These are phyloP conservation scores for Ernsta delagoae DNA, from an alignment of 2,888 invertebrate genomes.

Conservation along the genomic window DNA sequence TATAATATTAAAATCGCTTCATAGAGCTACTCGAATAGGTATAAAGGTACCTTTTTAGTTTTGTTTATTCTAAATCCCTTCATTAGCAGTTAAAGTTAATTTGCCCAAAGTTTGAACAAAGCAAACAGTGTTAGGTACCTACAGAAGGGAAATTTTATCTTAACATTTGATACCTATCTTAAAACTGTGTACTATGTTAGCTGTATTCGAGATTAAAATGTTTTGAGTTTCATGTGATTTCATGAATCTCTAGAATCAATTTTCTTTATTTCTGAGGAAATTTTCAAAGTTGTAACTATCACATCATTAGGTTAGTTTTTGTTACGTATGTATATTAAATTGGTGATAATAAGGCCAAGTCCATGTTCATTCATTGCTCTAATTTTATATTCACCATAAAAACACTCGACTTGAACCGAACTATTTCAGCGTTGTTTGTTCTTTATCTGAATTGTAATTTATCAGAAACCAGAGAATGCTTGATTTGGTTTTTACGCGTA, in stretches of 20 bases:
- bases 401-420: no score
- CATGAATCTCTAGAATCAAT: not conserved
- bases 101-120: conserved; percentile 11
- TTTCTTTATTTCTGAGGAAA: no score
- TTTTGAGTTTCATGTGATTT: not conserved
- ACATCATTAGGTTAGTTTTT: no score
- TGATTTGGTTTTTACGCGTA: no score
- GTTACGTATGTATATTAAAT: not conserved
- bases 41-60: not conserved
- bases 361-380: not conserved
- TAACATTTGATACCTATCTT: conserved; percentile 19
- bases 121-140: conserved; percentile 14
- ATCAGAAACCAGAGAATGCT: no score
- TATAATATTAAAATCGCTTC: not conserved
- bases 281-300: no score
- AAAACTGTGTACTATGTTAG: not conserved
- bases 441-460: no score
- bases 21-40: not conserved
- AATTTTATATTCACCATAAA: no score
- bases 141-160: conserved; percentile 30
- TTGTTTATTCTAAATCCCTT: not conserved
- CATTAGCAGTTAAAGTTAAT: conserved; percentile 3
- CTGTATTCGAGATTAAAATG: conserved; percentile 1
- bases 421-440: no score
- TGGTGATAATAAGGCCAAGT: not conserved